phyloP scores from a whole-genome alignment of 2,797 vertebrate species.

The Etheostoma nigrum region DNA sequence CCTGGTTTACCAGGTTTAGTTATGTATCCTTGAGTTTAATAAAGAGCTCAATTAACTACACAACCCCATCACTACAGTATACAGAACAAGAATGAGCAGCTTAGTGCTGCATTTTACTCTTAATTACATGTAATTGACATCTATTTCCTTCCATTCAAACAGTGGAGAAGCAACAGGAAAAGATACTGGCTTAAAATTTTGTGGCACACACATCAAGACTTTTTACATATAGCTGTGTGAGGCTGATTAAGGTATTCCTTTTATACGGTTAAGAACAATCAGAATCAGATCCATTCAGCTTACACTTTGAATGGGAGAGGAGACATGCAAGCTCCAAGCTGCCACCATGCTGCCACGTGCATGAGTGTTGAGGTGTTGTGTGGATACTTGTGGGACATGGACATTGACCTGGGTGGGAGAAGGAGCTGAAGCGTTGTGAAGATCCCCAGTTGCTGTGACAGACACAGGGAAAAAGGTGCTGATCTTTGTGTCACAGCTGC shows the following conservation, averaged over 20 bases:
- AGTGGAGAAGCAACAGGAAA: conserved; percentile 25
- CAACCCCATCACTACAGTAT: conserved; percentile 15
- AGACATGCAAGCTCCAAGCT: not conserved
- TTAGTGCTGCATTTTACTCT: conserved; percentile 24
- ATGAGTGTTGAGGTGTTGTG: conserved; percentile 1
- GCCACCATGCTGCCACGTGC: not conserved
- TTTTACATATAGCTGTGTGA: not conserved
- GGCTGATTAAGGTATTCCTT: not conserved
- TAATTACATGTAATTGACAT: conserved; percentile 44
- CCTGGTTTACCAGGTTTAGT: conserved; percentile 38
- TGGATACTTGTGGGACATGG: not conserved
- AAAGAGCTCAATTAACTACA: conserved; percentile 24
- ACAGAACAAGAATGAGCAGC: conserved; percentile 18
- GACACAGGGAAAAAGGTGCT: conserved; percentile 57
- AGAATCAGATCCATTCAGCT: conserved; percentile 14
- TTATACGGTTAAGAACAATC: conserved; percentile 21
- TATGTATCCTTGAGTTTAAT: conserved; percentile 6
- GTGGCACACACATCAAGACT: not conserved
- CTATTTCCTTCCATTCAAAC: conserved; percentile 43
- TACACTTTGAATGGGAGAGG: not conserved
- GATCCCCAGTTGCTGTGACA: conserved; percentile 50
- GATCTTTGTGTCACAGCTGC: conserved; percentile 56
- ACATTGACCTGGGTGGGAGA: conserved; percentile 24
- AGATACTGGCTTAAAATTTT: conserved; percentile 12
- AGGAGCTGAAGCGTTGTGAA: conserved; percentile 29